A percentile compares a stretch with the other conserved stretches of the same genome.
These are phyloP conservation scores for Geotrypetes seraphini DNA, from an alignment of 2,797 vertebrate genomes.

Conservation along the genomic window DNA sequence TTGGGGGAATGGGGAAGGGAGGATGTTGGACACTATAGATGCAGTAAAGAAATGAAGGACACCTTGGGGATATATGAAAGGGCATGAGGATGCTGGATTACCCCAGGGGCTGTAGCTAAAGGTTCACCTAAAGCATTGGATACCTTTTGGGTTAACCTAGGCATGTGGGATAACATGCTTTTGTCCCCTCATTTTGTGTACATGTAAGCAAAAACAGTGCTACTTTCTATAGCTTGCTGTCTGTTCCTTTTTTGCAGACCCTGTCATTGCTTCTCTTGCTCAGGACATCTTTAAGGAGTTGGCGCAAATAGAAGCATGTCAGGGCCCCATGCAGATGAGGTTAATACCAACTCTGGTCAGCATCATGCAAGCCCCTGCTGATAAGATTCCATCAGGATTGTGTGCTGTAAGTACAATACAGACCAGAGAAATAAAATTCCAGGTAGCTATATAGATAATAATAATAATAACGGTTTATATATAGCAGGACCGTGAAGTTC, in stretches of 20 bases:
- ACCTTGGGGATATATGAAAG: too few relatives aligned
- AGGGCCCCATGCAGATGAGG: conserved; percentile 93
- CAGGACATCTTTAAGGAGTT: conserved; percentile 98
- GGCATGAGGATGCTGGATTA: too few relatives aligned
- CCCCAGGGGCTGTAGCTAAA: too few relatives aligned
- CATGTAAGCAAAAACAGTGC: neutral
- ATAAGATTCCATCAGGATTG: conserved; percentile 92
- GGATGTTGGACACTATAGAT: too few relatives aligned
- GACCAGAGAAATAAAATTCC: neutral
- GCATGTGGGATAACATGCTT: too few relatives aligned
- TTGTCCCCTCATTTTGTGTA: too few relatives aligned
- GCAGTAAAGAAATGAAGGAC: too few relatives aligned
- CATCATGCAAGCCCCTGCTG: conserved; percentile 94
- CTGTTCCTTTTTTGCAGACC: conserved; percentile 61
- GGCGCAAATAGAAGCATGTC: conserved; percentile 92
- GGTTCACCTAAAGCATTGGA: too few relatives aligned
- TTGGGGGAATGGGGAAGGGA: neutral
- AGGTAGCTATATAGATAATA: too few relatives aligned
- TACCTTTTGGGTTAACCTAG: too few relatives aligned
- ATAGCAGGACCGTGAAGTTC: too few relatives aligned
- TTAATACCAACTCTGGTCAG: conserved; percentile 94
- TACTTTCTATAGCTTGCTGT: neutral
- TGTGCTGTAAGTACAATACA: conserved; percentile 74
- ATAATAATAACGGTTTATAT: too few relatives aligned
- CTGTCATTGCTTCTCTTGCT: conserved; percentile 90